These are phyloP conservation scores for Psophia crepitans DNA, from an alignment of 2,113 vertebrate genomes.

Conservation along the genomic window DNA sequence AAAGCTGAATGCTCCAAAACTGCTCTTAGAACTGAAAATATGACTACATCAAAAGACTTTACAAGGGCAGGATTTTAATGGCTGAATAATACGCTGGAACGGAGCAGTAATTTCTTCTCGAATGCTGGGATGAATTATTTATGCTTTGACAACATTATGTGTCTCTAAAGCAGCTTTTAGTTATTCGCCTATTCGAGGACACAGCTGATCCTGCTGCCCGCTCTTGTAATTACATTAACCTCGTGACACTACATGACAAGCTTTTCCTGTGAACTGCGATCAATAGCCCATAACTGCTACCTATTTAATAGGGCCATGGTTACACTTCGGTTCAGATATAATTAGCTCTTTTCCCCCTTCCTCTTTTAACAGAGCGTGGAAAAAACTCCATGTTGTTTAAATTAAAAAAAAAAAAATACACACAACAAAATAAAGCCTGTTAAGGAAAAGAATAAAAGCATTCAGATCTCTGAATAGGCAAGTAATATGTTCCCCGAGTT, in stretches of 20 bases:
- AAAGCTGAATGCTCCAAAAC: constrained; percentile 66
- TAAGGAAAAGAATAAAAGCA: constrained; percentile 29
- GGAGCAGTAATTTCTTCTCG: constrained; percentile 77
- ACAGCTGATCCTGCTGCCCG: constrained; percentile 81
- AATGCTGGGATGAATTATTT: constrained; percentile 85
- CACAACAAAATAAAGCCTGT: constrained; percentile 40
- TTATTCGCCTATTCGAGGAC: constrained; percentile 79
- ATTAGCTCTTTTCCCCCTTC: constrained; percentile 73
- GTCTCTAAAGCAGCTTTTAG: constrained; percentile 84
- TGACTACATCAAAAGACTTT: constrained; percentile 78
- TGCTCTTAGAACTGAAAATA: constrained; percentile 75
- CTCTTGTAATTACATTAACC: constrained; percentile 89
- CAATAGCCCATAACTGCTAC: constrained; percentile 83
- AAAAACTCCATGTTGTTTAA: constrained; percentile 41
- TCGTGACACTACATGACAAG: constrained; percentile 84
- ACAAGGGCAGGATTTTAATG: constrained; percentile 81
- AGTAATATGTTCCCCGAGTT: constrained; percentile 1
- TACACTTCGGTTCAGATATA: constrained; percentile 78
- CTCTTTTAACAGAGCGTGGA: constrained; percentile 38
- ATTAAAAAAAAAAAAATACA: constrained; percentile 10
- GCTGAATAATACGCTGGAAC: constrained; percentile 80
- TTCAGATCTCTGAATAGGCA: neutral
- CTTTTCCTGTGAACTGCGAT: constrained; percentile 80
- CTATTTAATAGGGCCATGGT: constrained; percentile 75
- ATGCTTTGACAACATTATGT: constrained; percentile 87